phyloP scores from a whole-genome alignment of 2,113 vertebrate genomes.

The Lanius collurio region DNA sequence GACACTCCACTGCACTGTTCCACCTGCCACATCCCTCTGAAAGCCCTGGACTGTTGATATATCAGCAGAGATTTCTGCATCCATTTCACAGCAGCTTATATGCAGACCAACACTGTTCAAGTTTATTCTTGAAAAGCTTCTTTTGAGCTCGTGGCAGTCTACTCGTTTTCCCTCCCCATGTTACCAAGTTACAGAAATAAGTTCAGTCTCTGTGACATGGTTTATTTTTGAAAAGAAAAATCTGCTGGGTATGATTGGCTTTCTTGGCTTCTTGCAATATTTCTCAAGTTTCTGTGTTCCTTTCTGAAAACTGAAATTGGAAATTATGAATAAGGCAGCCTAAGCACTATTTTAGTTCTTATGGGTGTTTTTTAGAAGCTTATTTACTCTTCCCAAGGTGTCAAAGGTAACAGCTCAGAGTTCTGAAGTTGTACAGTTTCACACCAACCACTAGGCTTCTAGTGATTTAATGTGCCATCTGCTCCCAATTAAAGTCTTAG shows the following conservation, averaged over 20 bases:
- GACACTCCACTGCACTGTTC: neutral
- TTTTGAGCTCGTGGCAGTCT: neutral
- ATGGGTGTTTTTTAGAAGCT: neutral
- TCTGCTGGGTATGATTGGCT: neutral
- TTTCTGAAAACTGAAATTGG: neutral
- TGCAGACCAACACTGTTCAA: neutral
- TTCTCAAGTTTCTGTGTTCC: neutral
- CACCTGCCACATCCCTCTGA: neutral
- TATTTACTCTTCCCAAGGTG: slow-evolving; percentile 39
- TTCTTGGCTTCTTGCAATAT: neutral
- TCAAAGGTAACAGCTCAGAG: slow-evolving; percentile 36
- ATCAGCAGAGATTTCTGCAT: neutral
- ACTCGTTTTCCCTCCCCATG: neutral
- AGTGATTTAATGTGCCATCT: slow-evolving; percentile 55
- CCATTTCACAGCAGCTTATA: neutral
- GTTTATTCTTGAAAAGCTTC: neutral
- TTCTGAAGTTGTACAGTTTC: slow-evolving; percentile 31
- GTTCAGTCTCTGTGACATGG: neutral
- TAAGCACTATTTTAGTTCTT: neutral
- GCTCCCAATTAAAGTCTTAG: slow-evolving; percentile 28
- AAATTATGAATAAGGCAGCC: slow-evolving; percentile 6
- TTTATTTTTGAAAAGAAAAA: neutral
- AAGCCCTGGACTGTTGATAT: fast-evolving
- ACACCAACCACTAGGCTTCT: neutral
- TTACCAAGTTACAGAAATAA: neutral